These are phyloP conservation scores for Uropsilus gracilis DNA, from an alignment of 2,113 vertebrate genomes.

Conservation along the genomic window DNA sequence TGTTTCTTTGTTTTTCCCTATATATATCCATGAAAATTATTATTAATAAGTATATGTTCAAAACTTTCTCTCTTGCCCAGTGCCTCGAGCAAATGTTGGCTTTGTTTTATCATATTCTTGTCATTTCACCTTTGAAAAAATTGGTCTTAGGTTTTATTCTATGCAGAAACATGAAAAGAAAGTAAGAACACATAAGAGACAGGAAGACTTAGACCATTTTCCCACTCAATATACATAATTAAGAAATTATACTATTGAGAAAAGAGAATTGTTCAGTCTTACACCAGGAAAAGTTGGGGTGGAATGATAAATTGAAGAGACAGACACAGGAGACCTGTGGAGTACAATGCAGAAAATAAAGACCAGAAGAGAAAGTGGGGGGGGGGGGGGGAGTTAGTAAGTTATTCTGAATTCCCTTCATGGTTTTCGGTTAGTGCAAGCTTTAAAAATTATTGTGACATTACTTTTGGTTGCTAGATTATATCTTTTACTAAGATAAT, in stretches of 20 bases:
- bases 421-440: constrained; percentile 13
- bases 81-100: background rate
- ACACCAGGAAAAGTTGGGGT: background rate
- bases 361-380: background rate
- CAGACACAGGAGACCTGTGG: background rate
- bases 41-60: background rate
- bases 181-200: background rate
- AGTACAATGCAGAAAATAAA: background rate
- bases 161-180: background rate
- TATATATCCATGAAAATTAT: too few species aligned
- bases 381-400: background rate
- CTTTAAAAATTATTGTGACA: constrained; percentile 54
- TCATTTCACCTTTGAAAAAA: background rate
- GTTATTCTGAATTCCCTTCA: constrained; percentile 3
- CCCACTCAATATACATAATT: background rate
- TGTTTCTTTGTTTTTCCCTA: too few species aligned
- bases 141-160: background rate
- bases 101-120: constrained; percentile 50
- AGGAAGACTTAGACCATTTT: background rate
- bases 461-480: constrained; percentile 20
- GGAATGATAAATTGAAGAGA: background rate
- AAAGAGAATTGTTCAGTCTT: background rate
- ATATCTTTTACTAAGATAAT: constrained; percentile 13
- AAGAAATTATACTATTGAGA: background rate
- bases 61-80: background rate